phyloP scores from a whole-genome alignment of 2,888 invertebrate genomes.

The Nomada flava region DNA sequence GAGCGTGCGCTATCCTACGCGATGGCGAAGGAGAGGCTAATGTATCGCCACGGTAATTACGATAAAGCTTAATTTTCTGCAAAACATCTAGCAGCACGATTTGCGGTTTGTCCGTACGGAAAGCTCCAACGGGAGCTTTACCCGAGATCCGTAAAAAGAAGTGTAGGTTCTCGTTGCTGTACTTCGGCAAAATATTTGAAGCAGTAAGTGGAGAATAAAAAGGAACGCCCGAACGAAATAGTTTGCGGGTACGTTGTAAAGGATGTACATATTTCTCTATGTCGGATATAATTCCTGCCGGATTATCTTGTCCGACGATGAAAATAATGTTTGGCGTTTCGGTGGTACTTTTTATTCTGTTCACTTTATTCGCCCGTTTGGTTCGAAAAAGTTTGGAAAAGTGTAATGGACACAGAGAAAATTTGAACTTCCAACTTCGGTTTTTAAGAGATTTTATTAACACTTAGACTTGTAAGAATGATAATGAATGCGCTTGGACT shows the following conservation, averaged over 20 bases:
- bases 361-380: not conserved
- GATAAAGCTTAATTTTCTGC: conserved; percentile 67
- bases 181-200: not conserved
- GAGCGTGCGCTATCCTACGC: conserved; percentile 41
- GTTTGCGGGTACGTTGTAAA: not conserved
- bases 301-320: not conserved
- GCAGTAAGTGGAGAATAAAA: not conserved
- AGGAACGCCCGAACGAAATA: not conserved
- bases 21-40: conserved; percentile 9
- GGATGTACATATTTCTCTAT: not conserved
- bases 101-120: conserved; percentile 29
- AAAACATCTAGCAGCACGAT: conserved; percentile 40
- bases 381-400: not conserved
- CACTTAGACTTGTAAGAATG: too few species aligned
- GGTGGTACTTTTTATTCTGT: not conserved
- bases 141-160: conserved; percentile 23
- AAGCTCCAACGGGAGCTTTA: conserved; percentile 9
- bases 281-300: not conserved
- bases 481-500: too few species aligned
- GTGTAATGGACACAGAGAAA: too few species aligned
- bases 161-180: not conserved
- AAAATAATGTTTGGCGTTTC: conserved; percentile 3
- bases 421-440: too few species aligned
- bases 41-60: conserved; percentile 65
- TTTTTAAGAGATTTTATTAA: too few species aligned